Base-by-base conservation (phyloP, 2,888 invertebrate species). In the Pseudococcus longispinus region DNA sequence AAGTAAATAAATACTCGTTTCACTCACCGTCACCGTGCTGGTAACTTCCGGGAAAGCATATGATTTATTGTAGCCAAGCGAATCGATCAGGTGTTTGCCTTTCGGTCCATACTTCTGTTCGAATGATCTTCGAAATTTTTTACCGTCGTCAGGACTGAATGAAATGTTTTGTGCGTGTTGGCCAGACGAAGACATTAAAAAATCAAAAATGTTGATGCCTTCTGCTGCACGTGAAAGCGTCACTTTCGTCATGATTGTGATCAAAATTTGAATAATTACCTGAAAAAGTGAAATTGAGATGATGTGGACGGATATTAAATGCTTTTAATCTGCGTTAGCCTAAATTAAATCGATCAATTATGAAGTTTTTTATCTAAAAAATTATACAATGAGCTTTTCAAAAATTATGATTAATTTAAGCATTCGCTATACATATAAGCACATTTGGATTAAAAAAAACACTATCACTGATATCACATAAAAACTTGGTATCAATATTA, bases 61-160 rank as follows among this genome's bases (percentile, higher is more conserved):
- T 4, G 77, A 42, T 18, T 89, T 60, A 60, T 60, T 89, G 18
- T 88, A 80, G 3, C 90, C 90, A 5, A 90, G 84, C 42, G 89
- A 88, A 60, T 90, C 89, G 55, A 90, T 89, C 37, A 90, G 87
- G 46, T 89, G 88, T 65, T 89, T 85, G n/a, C 90, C 90, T 5
- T 89, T 89, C n/a, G 89, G 89, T 20, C 90, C 90, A 42, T 89
- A 90, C 42, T 89, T 89, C 51, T 88, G 87, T 84, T 89, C 89
- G 80, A 88, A 89, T 18, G 87, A 86, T 83, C 88, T 87, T 23
- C 89, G 87, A 80, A 88, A 89, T 83, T 88, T 89, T 44, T 88
- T 82, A 0, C 89, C 89, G 23, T 89, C 89, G 32, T 89, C 88
- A 13, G 89, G 89, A 23, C 88, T 88, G 83, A 89, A 89, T 60